Evolutionary conservation across 92 coral and sea anemone genomes (phyloP), one percentile per base, ranked within the genome.

Genomic region (Epizoanthus illoricatus): DNA sequence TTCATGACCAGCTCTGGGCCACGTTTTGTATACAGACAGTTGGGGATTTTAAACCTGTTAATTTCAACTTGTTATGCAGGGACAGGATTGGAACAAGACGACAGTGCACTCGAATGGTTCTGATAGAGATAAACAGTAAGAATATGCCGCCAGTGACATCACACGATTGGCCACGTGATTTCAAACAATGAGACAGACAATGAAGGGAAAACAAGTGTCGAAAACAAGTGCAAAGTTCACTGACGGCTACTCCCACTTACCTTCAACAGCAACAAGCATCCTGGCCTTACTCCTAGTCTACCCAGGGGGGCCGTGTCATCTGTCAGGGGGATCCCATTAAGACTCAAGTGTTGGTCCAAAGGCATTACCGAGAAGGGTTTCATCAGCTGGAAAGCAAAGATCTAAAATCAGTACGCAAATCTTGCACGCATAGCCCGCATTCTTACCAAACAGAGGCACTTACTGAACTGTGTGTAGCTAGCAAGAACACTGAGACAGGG

Each of bases 351-450:
- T 64, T 96, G 99, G 71, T 96, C 99, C 97, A 96, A 84, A 0
- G 99, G 99, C 98, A 96, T 91, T 68, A 92, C 99, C 17, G 98
- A 93, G 54, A 96, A 96, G 15, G 92, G 85, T 92, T 90, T 93
- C 99, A 94, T 93, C 42, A 96, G 80, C 97, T 95, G 78, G 3
- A 85, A 83, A 15, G 36, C n/a, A 2, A 23, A 74, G 61, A 64
- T 17, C 18, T 43, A 43, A 5, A 43, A 3, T 11, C 61, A 21
- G 10, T 21, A n/a, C 18, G 4, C 0, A 4, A 17, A 43, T 49
- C 16, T 20, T 52, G 5, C 15, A 33, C 65, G 1, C 52, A 3
- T 18, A 55, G 56, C 13, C 24, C n/a, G 16, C 20, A 20, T 24
- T 0, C 5, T 11, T 19, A n/a, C 28, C 62, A 41, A 15, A 8